Evolutionary conservation across 2,113 vertebrate genomes (phyloP).

Genomic region (Callithrix jacchus): DNA sequence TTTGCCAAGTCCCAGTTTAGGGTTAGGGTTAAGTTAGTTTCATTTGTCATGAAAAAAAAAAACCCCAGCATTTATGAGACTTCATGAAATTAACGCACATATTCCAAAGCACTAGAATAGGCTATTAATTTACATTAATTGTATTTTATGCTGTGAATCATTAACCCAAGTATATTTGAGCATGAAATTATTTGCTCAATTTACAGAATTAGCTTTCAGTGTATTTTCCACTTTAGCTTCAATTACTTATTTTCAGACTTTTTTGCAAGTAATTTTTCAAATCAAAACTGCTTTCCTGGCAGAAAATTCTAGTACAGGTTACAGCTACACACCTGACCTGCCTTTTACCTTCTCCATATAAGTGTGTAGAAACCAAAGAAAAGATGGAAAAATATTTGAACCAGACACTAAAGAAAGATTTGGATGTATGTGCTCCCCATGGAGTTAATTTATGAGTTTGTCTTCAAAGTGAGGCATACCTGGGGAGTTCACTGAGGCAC

Average conservation of each 20-base stretch:
- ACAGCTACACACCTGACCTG: background rate
- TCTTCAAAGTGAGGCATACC: background rate
- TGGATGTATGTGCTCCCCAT: background rate
- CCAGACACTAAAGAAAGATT: background rate
- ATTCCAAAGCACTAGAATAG: background rate
- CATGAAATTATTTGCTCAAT: background rate
- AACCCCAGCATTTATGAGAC: background rate
- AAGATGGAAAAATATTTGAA: slow-evolving; percentile 43
- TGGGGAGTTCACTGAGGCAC: background rate
- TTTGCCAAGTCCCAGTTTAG: background rate
- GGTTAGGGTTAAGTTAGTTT: background rate
- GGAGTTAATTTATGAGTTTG: background rate
- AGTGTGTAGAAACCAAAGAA: background rate
- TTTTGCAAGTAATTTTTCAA: slow-evolving; percentile 34
- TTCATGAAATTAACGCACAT: background rate
- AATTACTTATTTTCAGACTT: background rate
- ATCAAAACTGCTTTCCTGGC: background rate
- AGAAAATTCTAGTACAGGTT: background rate
- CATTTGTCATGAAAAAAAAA: background rate
- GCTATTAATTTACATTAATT: background rate
- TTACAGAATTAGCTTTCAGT: slow-evolving; percentile 2
- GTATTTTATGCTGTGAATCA: background rate
- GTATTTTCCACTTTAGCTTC: slow-evolving; percentile 1
- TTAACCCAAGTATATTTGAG: background rate
- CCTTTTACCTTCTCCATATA: background rate